phyloP scores from a whole-genome alignment of 1,140 invertebrate species.

The Ridgeia piscesae region DNA sequence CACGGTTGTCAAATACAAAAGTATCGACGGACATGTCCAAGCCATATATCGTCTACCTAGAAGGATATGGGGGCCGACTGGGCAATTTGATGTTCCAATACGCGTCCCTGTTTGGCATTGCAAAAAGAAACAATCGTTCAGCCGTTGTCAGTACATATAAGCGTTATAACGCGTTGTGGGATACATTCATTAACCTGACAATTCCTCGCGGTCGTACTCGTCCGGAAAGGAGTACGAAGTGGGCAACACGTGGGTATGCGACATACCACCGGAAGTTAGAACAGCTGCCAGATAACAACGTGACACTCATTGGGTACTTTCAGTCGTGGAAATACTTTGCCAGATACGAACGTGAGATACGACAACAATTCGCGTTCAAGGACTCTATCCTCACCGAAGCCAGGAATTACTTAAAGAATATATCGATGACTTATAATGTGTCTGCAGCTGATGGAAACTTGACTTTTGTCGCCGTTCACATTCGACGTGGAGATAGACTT shows the following conservation, averaged over 20 bases:
- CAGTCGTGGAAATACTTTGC: not conserved
- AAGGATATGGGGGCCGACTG: conserved; percentile 6
- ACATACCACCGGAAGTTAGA: not conserved
- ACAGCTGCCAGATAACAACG: not conserved
- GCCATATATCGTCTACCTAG: too few species aligned
- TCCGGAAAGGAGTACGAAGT: not conserved
- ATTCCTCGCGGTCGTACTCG: too few species aligned
- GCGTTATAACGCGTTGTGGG: too few species aligned
- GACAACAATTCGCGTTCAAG: not conserved
- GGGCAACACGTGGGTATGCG: not conserved
- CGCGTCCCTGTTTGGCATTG: conserved; percentile 17
- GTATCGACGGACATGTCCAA: too few species aligned
- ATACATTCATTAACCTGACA: not conserved
- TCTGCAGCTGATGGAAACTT: not conserved
- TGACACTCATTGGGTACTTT: not conserved
- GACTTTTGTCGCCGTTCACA: conserved; percentile 9
- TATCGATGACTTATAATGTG: not conserved
- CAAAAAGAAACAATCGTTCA: not conserved
- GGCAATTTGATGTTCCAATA: conserved; percentile 27
- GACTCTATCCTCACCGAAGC: not conserved
- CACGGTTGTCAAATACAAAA: too few species aligned
- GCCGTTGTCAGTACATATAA: not conserved
- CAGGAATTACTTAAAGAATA: not conserved
- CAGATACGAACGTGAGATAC: not conserved
- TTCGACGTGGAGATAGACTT: conserved; percentile 11